Base-by-base conservation (phyloP, 2,113 vertebrate species). In the Coracopsis vasa region DNA sequence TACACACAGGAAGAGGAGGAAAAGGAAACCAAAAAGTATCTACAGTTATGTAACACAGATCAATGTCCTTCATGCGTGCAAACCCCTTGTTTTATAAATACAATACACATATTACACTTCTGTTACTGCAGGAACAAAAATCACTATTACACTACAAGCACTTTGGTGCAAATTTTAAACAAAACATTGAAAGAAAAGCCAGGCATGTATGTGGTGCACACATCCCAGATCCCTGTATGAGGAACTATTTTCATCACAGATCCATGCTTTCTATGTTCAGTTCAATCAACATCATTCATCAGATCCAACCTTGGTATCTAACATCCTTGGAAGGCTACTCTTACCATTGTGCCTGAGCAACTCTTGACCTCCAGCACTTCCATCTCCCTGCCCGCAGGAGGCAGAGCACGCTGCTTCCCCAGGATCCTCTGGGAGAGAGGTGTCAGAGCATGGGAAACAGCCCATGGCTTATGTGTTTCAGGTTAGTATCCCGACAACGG, bases 1-100 rank as follows among this genome's bases (percentile, higher is more conserved):
- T 44, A 67, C 80, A 80, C 18, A 62, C 0, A 17, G 47, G 37
- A 71, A 81, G 33, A 56, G 28, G 45, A 73, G 7, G 45, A 47
- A 80, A 77, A 88, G 51, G 39, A 77, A 86, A 41, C 16, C 18
- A 74, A 88, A 80, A 90, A 12, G 37, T 71, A 86, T 37, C 51
- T 51, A 39, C 13, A 15, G 64, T 83, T 87, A 69, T 45, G 12
- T 69, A 72, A 74, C 58, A 72, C 3, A 17, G 62, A 75, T 62
- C 28, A 44, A 65, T 60, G 50, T 37, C 61, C 56, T 60, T 74
- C 42, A 85, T 42, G 47, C 42, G 21, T 71, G 33, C 44, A 90
- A 91, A 92, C 72, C 70, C 28, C 27, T 71, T n/a, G 73, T 69
- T 92, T 90, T 72, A 48, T 35, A 92, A 86, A 83, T 37, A 65